Evolutionary conservation across 2,797 vertebrate genomes (phyloP), one percentile per base, ranked within the genome.

Genomic region (Orientallactaga sibirica): DNA sequence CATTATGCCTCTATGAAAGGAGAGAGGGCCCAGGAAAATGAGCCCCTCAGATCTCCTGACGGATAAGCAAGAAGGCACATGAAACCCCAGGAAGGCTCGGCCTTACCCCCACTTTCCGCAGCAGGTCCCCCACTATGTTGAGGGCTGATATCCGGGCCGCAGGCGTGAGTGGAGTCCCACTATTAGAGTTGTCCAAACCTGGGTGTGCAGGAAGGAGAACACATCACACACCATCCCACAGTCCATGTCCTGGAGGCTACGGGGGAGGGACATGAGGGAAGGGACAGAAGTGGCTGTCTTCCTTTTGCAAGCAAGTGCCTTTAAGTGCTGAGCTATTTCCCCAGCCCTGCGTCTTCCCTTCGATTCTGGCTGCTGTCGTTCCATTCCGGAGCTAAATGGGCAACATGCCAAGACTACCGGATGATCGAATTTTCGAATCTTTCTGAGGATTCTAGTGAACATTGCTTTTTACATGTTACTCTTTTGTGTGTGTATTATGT

Each of bases 91-190:
- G 12, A 27, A 7, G 18, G 29, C 0, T 0, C 48, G 0, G 41
- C 89, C 99, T 99, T 98, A 99, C 99, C 98, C 99, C 99, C 0
- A 99, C 99, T 99, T 99, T 99, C 93, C 99, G 98, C 84, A 99
- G 98, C 94, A 99, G 98, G 97, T 99, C 99, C 79, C 99, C 99
- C 4, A 99, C 99, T 0, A 99, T 99, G 97, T 99, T 99, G 61
- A 99, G 99, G 10, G 99, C 99, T 68, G 99, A 99, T 98, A 99
- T 99, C 92, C 99, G 98, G 77, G 99, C 99, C 0, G 99, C 99
- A 0, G 99, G 99, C 0, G 99, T 99, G 70, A 99, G 98, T 0
- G 99, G 99, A 5, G 99, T 99, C 93, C 99, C 98, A 1, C 98
- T 97, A 0, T 98, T 98, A 83, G 98, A 98, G 92, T 99, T 99